Evolutionary conservation across 1,140 invertebrate genomes (phyloP), one percentile per base, ranked within the genome.

Genomic region (Pachyrhynchus sulphureomaculatus): DNA sequence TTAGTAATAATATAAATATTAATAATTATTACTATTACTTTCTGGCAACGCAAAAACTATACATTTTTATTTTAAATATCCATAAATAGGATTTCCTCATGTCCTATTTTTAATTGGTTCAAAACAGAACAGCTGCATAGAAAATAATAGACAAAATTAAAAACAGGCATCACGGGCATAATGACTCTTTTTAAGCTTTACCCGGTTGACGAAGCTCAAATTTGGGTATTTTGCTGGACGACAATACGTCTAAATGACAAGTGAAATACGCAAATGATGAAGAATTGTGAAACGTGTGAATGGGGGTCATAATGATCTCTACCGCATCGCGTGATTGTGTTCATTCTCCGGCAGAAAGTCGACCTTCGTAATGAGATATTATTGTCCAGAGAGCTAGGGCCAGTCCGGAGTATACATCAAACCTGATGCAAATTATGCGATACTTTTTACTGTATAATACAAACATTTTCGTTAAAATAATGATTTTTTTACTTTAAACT

Each of bases 191-290:
- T 47, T 47, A 47, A 18, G 44, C 26, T 26, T 26, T 32, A 18
- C 23, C 18, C n/a, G 44, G 44, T 29, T 47, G 44, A 18, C 23
- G 26, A 23, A 32, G 44, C 23, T n/a, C 12, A 52, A 52, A 52
- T 52, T 52, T 52, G 36, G 49, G 56, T 45, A 61, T 55, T 55
- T 55, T 41, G 42, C 57, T 24, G 55, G 65, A 58, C 47, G 66
- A 79, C 77, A 79, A 78, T 79, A 75, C 73, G 60, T 52, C 68
- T 76, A 79, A 79, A 79, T 79, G 77, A 78, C 77, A 79, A 78
- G 76, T 79, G 76, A 78, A 79, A 79, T 79, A 79, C 76, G 77
- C 77, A 79, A 79, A 79, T 79, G 77, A 79, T 78, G 77, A 79
- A 79, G 77, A 79, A 79, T 78, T 79, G 77, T 79, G 71, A 71